Evolutionary conservation across 2,888 invertebrate species (phyloP).

Genomic region (Stomorhina lunata): DNA sequence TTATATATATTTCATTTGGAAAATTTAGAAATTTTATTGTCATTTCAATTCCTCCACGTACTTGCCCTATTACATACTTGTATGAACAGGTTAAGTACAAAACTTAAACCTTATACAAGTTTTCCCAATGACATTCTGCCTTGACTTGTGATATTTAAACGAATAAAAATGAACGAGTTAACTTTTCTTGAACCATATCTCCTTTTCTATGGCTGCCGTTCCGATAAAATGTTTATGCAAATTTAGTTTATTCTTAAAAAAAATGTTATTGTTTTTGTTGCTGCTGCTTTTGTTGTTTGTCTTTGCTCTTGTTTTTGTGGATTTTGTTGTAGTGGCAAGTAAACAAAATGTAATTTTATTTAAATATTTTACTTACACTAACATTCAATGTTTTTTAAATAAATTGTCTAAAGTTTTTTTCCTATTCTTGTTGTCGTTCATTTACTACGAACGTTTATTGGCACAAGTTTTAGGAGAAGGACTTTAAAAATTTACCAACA

Average conservation of each 20-base stretch:
- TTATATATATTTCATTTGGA: too few relatives aligned
- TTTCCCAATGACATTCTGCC: too few relatives aligned
- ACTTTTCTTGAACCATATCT: neutral
- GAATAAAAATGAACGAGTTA: neutral
- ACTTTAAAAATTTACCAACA: neutral
- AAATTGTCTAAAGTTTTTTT: neutral
- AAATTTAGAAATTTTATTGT: too few relatives aligned
- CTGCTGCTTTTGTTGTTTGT: neutral
- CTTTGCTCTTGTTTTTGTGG: constrained; percentile 16
- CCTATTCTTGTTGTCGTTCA: neutral
- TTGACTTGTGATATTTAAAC: constrained; percentile 37
- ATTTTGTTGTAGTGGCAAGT: constrained; percentile 23
- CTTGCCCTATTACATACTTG: too few relatives aligned
- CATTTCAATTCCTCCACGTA: too few relatives aligned
- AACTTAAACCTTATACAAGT: too few relatives aligned
- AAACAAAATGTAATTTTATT: constrained; percentile 61
- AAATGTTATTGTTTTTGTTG: neutral
- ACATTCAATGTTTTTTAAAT: constrained; percentile 45
- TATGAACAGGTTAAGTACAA: too few relatives aligned
- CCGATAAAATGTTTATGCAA: constrained; percentile 50
- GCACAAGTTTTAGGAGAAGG: neutral
- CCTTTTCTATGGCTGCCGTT: neutral
- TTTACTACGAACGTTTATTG: neutral
- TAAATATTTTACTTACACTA: constrained; percentile 59
- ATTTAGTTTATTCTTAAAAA: constrained; percentile 28